Percentiles rank a stretch among this genome's conserved stretches.
These are phyloP conservation scores for Sylvilagus bachmani DNA, from an alignment of 2,113 vertebrate species.

Conservation along the genomic window DNA sequence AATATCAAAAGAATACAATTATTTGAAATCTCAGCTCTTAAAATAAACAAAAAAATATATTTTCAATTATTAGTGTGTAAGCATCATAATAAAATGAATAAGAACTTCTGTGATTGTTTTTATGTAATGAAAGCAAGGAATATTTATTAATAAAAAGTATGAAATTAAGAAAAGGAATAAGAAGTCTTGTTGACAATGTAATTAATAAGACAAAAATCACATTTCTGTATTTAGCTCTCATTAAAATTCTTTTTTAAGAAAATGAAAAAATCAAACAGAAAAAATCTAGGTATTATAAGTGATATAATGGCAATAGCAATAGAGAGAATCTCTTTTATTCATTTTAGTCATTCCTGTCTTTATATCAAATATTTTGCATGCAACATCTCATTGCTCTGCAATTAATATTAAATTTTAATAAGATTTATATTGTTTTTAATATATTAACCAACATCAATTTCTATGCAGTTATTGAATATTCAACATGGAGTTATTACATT, in stretches of 20 bases:
- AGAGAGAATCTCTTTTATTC: background rate
- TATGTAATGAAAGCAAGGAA: background rate
- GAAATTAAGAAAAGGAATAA: background rate
- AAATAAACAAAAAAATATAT: background rate
- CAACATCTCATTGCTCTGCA: background rate
- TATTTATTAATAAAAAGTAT: background rate
- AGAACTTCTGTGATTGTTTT: background rate
- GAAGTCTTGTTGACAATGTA: background rate
- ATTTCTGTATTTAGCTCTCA: background rate
- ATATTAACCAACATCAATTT: background rate
- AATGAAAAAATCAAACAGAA: background rate
- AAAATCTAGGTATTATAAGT: background rate
- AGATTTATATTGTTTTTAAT: background rate
- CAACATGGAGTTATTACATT: background rate
- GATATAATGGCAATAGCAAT: background rate
- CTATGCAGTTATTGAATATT: background rate
- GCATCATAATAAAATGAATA: background rate
- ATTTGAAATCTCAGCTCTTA: background rate
- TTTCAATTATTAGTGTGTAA: background rate
- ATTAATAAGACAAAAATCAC: background rate
- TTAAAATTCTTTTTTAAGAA: background rate
- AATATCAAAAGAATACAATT: background rate
- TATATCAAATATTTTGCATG: background rate
- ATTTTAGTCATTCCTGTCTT: background rate
- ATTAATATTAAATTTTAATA: slow-evolving; percentile 23